Percentiles rank a stretch among this genome's conserved stretches.
phyloP scores from a whole-genome alignment of 2,888 invertebrate genomes.

The Lasioglossum villosulum region DNA sequence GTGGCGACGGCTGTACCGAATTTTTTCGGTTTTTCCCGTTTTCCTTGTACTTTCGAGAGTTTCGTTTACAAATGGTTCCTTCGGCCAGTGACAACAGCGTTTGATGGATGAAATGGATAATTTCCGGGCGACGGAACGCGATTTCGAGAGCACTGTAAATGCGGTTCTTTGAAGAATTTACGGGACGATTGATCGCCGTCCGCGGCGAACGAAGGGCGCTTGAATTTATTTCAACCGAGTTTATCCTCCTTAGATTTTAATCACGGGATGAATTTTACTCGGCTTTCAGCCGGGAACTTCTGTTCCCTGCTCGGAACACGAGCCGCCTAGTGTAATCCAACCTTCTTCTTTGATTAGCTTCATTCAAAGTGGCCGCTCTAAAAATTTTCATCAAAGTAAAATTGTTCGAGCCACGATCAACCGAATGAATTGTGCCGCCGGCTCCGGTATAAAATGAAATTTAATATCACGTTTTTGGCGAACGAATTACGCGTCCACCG shows the following conservation, averaged over 20 bases:
- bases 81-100: slow-evolving; percentile 11
- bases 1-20: not conserved
- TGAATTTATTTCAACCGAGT: slow-evolving; percentile 41
- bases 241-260: slow-evolving; percentile 43
- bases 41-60: not conserved
- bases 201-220: slow-evolving; percentile 21
- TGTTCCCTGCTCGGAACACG: not conserved
- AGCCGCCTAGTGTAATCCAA: slow-evolving; percentile 29
- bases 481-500: not conserved
- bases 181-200: slow-evolving; percentile 45
- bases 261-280: slow-evolving; percentile 34
- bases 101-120: slow-evolving; percentile 34
- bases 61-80: slow-evolving; percentile 26
- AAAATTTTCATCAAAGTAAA: slow-evolving; percentile 17
- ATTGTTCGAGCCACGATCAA: not conserved
- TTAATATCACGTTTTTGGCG: not conserved
- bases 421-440: not conserved
- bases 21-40: slow-evolving; percentile 7
- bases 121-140: slow-evolving; percentile 17
- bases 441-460: not conserved
- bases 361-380: not conserved
- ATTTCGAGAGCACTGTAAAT: slow-evolving; percentile 23
- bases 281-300: slow-evolving; percentile 13
- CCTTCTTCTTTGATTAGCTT: slow-evolving; percentile 20
- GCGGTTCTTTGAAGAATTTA: slow-evolving; percentile 23